Conservation (phyloP, 2,888 invertebrate genomes). For the Carcina quercana region DNA sequence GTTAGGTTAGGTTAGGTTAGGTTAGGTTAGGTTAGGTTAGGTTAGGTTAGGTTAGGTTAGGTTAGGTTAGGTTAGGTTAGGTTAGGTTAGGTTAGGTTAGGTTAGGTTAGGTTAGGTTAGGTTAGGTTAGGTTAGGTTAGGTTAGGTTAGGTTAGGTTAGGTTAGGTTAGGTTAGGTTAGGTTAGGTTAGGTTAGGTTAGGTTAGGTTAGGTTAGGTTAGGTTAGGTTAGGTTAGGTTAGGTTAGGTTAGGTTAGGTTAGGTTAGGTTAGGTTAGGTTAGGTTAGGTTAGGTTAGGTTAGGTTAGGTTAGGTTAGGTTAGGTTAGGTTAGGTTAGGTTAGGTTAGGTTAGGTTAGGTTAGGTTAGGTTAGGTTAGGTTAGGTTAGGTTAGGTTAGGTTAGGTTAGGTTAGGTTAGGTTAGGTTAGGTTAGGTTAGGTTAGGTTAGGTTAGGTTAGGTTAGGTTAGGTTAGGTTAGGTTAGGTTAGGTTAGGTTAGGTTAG, state of each 20-base stretch:
- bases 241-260: conserved; percentile 8
- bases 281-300: conserved; percentile 6
- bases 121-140: conserved; percentile 7
- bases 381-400: conserved; percentile 8
- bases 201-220: conserved; percentile 7
- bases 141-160: conserved; percentile 8
- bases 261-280: conserved; percentile 8
- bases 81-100: conserved; percentile 8
- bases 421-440: conserved; percentile 8
- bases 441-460: conserved; percentile 7
- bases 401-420: conserved; percentile 7
- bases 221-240: conserved; percentile 8
- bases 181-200: conserved; percentile 5
- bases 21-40: conserved; percentile 5
- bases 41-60: conserved; percentile 7
- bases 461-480: conserved; percentile 8
- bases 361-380: conserved; percentile 8
- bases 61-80: conserved; percentile 8
- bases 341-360: conserved; percentile 8
- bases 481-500: conserved; percentile 7
- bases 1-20: conserved; percentile 4
- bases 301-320: conserved; percentile 4
- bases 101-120: conserved; percentile 8
- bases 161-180: conserved; percentile 8
- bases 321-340: conserved; percentile 10